Evolutionary conservation across 2,888 invertebrate genomes (phyloP), one percentile per base, ranked within the genome.

Genomic region (Philereme transversata): DNA sequence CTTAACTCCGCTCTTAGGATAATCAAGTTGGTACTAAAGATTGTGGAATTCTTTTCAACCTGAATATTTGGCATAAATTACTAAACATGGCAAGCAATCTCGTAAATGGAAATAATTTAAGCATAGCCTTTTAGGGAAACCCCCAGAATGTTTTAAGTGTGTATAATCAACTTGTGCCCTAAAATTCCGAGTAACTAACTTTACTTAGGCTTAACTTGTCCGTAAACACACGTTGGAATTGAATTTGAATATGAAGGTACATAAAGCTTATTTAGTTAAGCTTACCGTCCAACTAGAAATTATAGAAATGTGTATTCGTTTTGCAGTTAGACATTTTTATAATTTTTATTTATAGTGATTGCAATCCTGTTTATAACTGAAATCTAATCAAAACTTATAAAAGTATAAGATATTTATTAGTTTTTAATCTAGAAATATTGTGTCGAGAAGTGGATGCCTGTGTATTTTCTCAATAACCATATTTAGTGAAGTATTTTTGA

Each of bases 81-180:
- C 55, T 55, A 43, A 48, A 22, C 34, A 62, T 47, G 58, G 62
- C 44, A 33, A 56, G 35, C n/a, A 48, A 35, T 40, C 11, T 51
- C 58, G 35, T 51, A 58, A 55, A 58, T 51, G 58, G 62, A 48
- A 55, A 41, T 51, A 58, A 50, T 62, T 58, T 51, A 45, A 62
- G 33, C 44, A 51, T 22, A 54, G 40, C 58, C 51, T 47, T 58
- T 51, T 58, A 55, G 6, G 58, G 58, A 43, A 44, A 44, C 43
- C 9, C 33, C 34, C 22, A 55, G 62, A 62, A 58, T 58, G 62
- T 62, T 61, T 57, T 47, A 62, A 58, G 48, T 47, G 50, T 50
- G 44, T 33, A 47, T 51, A 62, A 62, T 54, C 51, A 58, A 58
- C 47, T 40, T 48, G 40, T 58, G 62, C 40, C 48, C 62, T 58